Conservation (phyloP, 1,140 invertebrate species). For the Drosophila teissieri region DNA sequence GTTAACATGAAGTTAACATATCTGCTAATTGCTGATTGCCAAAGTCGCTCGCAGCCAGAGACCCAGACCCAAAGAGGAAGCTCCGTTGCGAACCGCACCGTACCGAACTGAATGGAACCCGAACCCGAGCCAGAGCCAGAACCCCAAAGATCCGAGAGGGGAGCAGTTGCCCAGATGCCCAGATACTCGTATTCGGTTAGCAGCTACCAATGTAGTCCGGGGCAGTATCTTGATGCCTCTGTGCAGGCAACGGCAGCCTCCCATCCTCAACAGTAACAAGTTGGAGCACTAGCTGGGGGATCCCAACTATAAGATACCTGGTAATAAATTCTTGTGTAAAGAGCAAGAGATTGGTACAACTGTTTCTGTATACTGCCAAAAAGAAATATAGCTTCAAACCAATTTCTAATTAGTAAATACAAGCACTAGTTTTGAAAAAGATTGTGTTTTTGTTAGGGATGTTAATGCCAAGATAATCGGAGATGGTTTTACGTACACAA, state of each 20-base stretch:
- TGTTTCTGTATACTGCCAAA: too few species aligned
- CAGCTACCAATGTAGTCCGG: constrained; percentile 72
- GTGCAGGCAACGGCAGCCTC: constrained; percentile 65
- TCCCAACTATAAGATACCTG: not conserved
- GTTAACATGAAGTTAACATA: constrained; percentile 83
- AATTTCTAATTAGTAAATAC: too few species aligned
- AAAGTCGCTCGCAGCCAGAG: constrained; percentile 69
- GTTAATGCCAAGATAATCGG: too few species aligned
- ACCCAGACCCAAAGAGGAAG: constrained; percentile 23
- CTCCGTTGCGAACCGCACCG: constrained; percentile 12
- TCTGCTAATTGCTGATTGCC: constrained; percentile 82
- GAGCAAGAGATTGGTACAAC: not conserved
- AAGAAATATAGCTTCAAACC: too few species aligned
- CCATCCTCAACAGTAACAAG: constrained; percentile 46
- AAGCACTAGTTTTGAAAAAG: too few species aligned
- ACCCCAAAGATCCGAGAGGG: constrained; percentile 10
- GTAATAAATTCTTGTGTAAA: not conserved
- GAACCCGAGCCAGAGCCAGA: constrained; percentile 5
- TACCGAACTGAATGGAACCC: constrained; percentile 5
- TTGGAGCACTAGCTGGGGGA: not conserved
- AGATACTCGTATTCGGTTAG: constrained; percentile 64
- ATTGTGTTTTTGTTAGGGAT: too few species aligned
- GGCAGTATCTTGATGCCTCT: constrained; percentile 79
- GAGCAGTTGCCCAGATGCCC: constrained; percentile 45
- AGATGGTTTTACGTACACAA: too few species aligned